Base-by-base conservation (phyloP, 2,888 invertebrate genomes). In the Isoperla grammatica region DNA sequence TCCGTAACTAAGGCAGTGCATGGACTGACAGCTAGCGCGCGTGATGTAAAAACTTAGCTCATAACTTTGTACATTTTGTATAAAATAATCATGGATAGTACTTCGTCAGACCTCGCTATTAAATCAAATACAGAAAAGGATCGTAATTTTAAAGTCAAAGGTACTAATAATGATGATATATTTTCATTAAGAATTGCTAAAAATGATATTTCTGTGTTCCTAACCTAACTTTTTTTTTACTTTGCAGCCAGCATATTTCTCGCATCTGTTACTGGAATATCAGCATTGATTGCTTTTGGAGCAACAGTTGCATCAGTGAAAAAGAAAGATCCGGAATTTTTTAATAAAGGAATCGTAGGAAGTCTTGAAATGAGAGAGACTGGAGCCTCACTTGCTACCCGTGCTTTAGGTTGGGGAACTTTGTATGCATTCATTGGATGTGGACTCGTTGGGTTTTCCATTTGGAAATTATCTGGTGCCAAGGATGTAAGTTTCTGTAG, bases 391-490 rank as follows among this genome's bases (percentile, higher is more conserved):
- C 76, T 95, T 60, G 95, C 95, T 1, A 65, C 90, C 56, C 80
- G 90, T 71, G 96, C 96, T 0, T 77, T 96, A 0, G 89, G 88
- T 6, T 89, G 90, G 88, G 95, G 94, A 2, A 88, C 91, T 0
- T 65, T 94, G 0, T 94, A 90, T 75, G 92, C 95, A 0, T 76
- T 93, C n/a, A 78, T 87, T 37, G 95, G 95, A 1, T 90, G 93
- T 58, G 83, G 90, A 8, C 73, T 87, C 54, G 73, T 95, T 56
- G 90, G 88, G 71, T 92, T 86, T 74, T 83, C 86, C 11, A 81
- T 93, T 61, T 95, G 93, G 90, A 95, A 94, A 75, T 70, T 93
- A 12, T 86, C 93, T 42, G 95, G 94, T 58, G 94, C 92, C 20
- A 82, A 82, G 69, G 83, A 88, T 80, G 91, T 92, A 78, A 81